Conservation (phyloP, 2,113 vertebrate species). For the Pseudorasbora parva region DNA sequence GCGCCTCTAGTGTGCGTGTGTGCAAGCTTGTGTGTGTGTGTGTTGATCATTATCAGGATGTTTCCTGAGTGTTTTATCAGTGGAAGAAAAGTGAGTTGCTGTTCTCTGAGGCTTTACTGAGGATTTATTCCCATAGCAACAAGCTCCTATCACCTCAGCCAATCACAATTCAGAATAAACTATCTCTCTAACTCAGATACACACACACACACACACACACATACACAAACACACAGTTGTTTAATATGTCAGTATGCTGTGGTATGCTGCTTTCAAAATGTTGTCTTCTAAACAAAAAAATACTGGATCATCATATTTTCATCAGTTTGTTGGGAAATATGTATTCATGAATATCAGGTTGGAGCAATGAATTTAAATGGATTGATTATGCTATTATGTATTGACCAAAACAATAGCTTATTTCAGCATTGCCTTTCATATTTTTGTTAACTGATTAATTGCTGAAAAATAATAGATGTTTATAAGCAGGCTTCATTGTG, state of each 20-base stretch:
- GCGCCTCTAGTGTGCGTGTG: not conserved
- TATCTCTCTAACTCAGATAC: not conserved
- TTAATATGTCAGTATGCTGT: not conserved
- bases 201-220: constrained; percentile 15
- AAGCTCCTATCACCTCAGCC: constrained; percentile 59
- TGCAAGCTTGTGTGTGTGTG: not conserved
- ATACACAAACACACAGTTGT: not conserved
- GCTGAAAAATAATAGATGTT: not conserved
- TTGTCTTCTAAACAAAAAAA: not conserved
- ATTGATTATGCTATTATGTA: not conserved
- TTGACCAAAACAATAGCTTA: not conserved
- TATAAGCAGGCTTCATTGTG: not conserved
- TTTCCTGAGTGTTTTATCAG: constrained; percentile 13
- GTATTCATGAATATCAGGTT: not conserved
- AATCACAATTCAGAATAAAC: constrained; percentile 55
- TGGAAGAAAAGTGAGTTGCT: constrained; percentile 5
- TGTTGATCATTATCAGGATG: not conserved
- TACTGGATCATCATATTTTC: not conserved
- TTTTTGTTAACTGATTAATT: not conserved
- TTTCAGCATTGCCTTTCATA: not conserved
- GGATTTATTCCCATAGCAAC: constrained; percentile 68
- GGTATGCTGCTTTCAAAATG: not conserved
- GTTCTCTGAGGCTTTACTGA: constrained; percentile 33
- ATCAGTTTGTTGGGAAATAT: not conserved
- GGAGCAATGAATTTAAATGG: not conserved